phyloP scores from a whole-genome alignment of 1,140 invertebrate genomes.

The Platorchestia sp. region DNA sequence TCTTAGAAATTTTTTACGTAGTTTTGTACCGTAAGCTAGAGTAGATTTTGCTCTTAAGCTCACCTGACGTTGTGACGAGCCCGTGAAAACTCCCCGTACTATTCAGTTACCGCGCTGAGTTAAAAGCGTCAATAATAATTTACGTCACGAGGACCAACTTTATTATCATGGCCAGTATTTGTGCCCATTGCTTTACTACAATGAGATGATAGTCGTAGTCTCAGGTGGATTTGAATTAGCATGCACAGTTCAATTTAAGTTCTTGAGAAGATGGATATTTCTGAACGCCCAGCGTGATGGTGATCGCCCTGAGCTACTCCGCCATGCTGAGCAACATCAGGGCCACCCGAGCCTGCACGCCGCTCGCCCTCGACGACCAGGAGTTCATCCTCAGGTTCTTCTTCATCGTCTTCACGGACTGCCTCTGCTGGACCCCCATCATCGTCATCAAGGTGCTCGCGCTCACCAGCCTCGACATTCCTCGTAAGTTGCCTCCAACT shows the following conservation, averaged over 20 bases:
- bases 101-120: background rate
- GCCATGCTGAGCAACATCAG: constrained; percentile 79
- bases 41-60: background rate
- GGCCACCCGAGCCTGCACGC: constrained; percentile 76
- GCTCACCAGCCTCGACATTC: constrained; percentile 74
- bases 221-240: background rate
- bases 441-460: constrained; percentile 79
- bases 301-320: constrained; percentile 78
- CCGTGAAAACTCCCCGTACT: background rate
- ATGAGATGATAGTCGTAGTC: background rate
- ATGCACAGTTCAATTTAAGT: background rate
- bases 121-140: background rate
- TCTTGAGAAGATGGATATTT: background rate
- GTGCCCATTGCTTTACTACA: no score
- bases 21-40: background rate
- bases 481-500: constrained; percentile 70
- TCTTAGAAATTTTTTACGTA: background rate
- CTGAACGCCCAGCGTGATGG: constrained; percentile 73
- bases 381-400: constrained; percentile 82
- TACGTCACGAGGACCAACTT: background rate
- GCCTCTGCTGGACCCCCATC: constrained; percentile 83
- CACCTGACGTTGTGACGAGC: background rate
- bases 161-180: background rate
- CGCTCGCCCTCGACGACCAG: constrained; percentile 76
- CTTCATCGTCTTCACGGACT: constrained; percentile 82